Percentiles rank a stretch among this genome's conserved stretches.
Conservation (phyloP, 2,113 vertebrate genomes). For the Hippoglossus stenolepis region DNA sequence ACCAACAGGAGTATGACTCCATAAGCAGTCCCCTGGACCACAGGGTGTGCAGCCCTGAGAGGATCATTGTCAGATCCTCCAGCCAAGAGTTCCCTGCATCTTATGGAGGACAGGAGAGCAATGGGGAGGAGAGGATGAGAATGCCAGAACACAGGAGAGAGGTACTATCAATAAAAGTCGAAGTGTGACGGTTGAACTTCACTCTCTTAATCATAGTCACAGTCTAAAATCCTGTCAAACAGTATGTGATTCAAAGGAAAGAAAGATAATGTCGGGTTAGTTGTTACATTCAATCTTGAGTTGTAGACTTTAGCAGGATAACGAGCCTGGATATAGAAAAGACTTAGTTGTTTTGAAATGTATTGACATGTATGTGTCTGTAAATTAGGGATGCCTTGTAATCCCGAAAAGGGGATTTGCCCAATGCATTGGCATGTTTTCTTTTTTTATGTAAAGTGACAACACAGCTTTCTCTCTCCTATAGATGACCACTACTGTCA, state of each 20-base stretch:
- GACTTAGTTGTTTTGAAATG: no score
- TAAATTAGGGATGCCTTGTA: no score
- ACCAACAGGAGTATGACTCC: conserved; percentile 11
- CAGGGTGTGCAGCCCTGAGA: conserved; percentile 40
- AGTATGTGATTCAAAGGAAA: not conserved
- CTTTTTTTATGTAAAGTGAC: not conserved
- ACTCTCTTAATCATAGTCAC: not conserved
- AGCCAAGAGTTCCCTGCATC: conserved; percentile 18
- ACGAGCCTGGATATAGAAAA: not conserved
- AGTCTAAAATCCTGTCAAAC: not conserved
- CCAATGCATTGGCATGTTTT: not conserved
- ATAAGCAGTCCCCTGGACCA: conserved; percentile 26
- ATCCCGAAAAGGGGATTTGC: not conserved
- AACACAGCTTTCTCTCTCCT: conserved; percentile 8
- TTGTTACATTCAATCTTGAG: not conserved
- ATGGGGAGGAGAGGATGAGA: conserved; percentile 39
- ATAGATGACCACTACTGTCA: conserved; percentile 42
- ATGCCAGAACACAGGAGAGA: conserved; percentile 47
- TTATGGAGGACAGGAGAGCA: conserved; percentile 38
- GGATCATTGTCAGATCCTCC: conserved; percentile 11
- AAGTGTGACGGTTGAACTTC: not conserved
- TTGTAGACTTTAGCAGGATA: not conserved
- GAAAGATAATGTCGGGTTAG: not conserved
- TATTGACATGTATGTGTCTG: no score
- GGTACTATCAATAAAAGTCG: conserved; percentile 20